Conservation (phyloP, 2,113 vertebrate species). For the Corvus hawaiiensis region DNA sequence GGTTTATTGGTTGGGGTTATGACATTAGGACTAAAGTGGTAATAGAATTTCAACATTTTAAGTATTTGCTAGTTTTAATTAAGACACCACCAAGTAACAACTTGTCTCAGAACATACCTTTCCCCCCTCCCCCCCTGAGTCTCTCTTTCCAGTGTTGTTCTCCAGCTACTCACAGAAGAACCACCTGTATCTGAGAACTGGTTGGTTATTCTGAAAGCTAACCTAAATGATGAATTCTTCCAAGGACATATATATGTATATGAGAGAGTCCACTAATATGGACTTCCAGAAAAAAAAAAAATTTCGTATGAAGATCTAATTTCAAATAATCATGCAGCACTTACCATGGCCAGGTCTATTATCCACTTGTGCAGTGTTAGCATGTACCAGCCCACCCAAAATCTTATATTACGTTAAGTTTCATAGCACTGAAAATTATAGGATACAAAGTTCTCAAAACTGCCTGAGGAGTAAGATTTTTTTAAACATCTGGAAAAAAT, state of each 20-base stretch:
- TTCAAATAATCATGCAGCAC: slow-evolving; percentile 36
- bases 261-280: neutral
- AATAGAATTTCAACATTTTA: neutral
- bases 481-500: neutral
- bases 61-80: neutral
- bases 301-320: neutral
- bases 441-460: neutral
- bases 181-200: neutral
- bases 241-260: neutral
- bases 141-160: neutral
- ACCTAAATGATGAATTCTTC: neutral
- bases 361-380: slow-evolving; percentile 84
- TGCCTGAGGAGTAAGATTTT: neutral
- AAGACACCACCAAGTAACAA: neutral
- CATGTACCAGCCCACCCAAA: slow-evolving; percentile 80
- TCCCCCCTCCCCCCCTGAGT: neutral
- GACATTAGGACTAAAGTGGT: neutral
- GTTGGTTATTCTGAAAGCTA: neutral
- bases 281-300: neutral
- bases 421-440: neutral
- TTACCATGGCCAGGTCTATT: slow-evolving; percentile 88
- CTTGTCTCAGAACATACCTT: neutral
- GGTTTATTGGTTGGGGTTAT: neutral
- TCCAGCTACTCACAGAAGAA: neutral
- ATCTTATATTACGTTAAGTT: slow-evolving; percentile 73